phyloP scores from a whole-genome alignment of 1,140 invertebrate species.

The Schlechtendalia chinensis region DNA sequence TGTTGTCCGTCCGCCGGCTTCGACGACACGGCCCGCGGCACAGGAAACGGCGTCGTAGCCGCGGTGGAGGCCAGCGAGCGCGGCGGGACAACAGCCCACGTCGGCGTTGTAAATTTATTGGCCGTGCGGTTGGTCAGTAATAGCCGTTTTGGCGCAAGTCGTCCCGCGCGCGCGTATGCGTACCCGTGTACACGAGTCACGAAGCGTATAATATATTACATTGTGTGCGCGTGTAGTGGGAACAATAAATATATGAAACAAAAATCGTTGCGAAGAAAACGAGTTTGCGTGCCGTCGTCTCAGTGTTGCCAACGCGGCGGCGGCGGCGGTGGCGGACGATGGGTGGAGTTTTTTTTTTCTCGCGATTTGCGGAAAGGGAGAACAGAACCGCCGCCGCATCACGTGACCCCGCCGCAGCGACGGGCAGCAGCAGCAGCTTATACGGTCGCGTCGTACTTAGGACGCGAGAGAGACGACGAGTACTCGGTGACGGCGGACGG shows the following conservation, averaged over 20 bases:
- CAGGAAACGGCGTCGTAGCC: not conserved
- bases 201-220: too few relatives aligned
- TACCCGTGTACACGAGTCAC: not conserved
- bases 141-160: constrained; percentile 37
- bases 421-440: not conserved
- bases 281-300: constrained; percentile 2
- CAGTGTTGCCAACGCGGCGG: constrained; percentile 44
- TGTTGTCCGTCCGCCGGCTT: not conserved
- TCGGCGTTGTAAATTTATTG: constrained; percentile 22
- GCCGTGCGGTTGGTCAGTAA: constrained; percentile 46
- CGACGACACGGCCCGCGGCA: too few relatives aligned
- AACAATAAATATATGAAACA: constrained; percentile 11
- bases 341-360: constrained; percentile 18
- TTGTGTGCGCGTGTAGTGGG: not conserved
- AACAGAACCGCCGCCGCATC: not conserved
- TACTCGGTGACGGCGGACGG: too few relatives aligned
- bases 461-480: not conserved
- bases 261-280: constrained; percentile 34
- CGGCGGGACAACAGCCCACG: not conserved
- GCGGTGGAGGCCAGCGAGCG: not conserved
- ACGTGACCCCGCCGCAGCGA: not conserved
- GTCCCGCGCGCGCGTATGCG: not conserved
- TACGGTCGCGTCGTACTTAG: not conserved
- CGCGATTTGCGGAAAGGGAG: constrained; percentile 37
- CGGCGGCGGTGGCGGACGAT: not conserved